phyloP scores from a whole-genome alignment of 1,140 invertebrate genomes.

The Luehdorfia chinensis region DNA sequence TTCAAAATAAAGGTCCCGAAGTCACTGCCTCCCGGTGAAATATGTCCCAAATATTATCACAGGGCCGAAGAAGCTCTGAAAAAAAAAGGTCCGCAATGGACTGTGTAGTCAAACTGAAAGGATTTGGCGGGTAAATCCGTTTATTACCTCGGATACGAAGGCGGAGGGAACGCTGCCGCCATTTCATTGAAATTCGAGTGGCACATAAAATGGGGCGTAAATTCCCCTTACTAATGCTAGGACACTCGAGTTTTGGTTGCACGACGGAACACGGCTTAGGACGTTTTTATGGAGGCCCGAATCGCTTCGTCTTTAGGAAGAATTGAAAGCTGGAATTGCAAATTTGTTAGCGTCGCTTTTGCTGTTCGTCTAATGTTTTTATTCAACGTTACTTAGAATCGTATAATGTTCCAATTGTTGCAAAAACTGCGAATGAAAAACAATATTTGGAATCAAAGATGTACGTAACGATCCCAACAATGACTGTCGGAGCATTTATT shows the following conservation, averaged over 20 bases:
- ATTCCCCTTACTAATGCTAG: slow-evolving; percentile 36
- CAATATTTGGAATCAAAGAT: neutral
- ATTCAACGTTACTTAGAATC: neutral
- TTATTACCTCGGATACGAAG: slow-evolving; percentile 37
- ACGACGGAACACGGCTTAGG: slow-evolving; percentile 7
- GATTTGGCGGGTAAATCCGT: slow-evolving; percentile 51
- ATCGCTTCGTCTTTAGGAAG: too few species aligned
- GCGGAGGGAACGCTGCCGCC: slow-evolving; percentile 28
- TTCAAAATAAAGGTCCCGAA: slow-evolving; percentile 30
- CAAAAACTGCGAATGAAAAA: too few species aligned
- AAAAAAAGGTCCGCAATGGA: slow-evolving; percentile 39
- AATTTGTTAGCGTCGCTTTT: slow-evolving; percentile 2
- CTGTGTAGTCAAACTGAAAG: slow-evolving; percentile 41
- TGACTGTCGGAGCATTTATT: too few species aligned
- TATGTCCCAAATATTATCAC: slow-evolving; percentile 51
- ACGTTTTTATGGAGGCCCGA: slow-evolving; percentile 20
- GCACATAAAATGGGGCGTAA: slow-evolving; percentile 50
- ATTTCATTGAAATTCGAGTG: slow-evolving; percentile 62
- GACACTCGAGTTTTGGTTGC: slow-evolving; percentile 24
- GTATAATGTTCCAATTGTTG: slow-evolving; percentile 4
- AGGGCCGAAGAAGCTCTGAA: slow-evolving; percentile 30
- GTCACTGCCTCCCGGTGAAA: slow-evolving; percentile 30
- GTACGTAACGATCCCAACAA: neutral
- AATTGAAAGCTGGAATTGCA: slow-evolving; percentile 15
- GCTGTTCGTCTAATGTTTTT: slow-evolving; percentile 5